Evolutionary conservation across 2,113 vertebrate genomes (phyloP).

Genomic region (Thunnus thynnus): DNA sequence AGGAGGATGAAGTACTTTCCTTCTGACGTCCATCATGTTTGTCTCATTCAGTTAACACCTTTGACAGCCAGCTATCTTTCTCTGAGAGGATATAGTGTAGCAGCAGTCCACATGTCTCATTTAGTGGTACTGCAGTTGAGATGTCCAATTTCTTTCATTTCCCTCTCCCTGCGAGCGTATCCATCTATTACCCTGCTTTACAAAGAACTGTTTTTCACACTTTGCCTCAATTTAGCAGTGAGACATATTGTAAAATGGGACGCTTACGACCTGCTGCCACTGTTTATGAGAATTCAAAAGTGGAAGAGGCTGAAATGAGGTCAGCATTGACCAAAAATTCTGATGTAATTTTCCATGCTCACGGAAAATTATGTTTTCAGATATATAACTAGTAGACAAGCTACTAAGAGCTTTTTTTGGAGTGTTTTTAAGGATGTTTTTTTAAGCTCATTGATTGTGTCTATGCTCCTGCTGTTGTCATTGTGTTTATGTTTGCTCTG

Average conservation of each 20-base stretch:
- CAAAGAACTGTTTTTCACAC: constrained; percentile 45
- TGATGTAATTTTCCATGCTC: background rate
- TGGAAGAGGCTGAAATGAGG: constrained; percentile 11
- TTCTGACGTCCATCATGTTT: constrained; percentile 20
- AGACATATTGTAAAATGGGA: constrained; percentile 15
- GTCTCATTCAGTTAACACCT: constrained; percentile 8
- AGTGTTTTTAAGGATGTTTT: background rate
- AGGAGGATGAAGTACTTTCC: constrained; percentile 6
- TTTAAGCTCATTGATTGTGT: background rate
- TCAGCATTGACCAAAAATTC: constrained; percentile 11
- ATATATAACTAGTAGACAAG: background rate
- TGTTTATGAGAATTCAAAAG: constrained; percentile 22
- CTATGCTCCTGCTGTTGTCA: background rate
- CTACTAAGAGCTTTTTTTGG: background rate
- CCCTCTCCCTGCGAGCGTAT: constrained; percentile 8
- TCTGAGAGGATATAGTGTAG: background rate
- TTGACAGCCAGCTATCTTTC: background rate
- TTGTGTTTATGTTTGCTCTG: background rate
- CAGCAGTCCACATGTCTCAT: background rate
- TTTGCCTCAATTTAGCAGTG: constrained; percentile 21
- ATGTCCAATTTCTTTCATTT: constrained; percentile 43
- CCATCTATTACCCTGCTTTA: constrained; percentile 19
- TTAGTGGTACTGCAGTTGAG: constrained; percentile 26
- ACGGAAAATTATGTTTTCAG: background rate
- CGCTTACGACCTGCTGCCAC: constrained; percentile 5